Conservation (phyloP, 2,113 vertebrate species). For the Passer domesticus region DNA sequence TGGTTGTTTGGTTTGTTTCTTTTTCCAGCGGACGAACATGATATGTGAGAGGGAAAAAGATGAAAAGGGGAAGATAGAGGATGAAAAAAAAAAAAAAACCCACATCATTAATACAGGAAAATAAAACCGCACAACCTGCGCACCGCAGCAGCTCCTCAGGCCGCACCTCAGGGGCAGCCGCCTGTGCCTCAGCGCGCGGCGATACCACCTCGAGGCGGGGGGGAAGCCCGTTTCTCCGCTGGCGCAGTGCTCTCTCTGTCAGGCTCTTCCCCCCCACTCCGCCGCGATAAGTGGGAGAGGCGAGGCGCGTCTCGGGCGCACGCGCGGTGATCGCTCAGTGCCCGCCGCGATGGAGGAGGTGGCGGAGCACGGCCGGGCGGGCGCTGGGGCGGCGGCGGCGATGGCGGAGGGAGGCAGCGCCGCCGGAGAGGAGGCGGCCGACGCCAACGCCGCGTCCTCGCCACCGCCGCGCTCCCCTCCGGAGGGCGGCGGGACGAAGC, state of each 20-base stretch:
- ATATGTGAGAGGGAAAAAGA: neutral
- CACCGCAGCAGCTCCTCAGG: accelerated
- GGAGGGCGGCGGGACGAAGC: neutral
- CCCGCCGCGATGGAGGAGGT: neutral
- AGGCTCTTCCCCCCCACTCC: accelerated
- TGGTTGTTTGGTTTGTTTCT: too few species aligned
- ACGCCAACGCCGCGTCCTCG: neutral
- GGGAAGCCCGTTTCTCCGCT: accelerated
- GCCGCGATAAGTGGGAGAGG: neutral
- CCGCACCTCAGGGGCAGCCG: accelerated
- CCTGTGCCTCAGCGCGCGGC: accelerated
- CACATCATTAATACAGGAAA: neutral
- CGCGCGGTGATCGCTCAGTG: neutral
- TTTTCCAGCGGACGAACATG: neutral
- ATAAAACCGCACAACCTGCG: accelerated
- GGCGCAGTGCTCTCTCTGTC: accelerated
- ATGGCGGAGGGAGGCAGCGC: neutral
- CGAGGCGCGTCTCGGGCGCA: neutral
- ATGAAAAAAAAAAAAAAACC: too few species aligned
- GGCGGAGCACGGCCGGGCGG: neutral
- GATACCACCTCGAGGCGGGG: neutral
- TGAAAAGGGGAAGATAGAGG: neutral
- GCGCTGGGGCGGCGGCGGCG: neutral
- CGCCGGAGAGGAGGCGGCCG: neutral
- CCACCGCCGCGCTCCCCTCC: neutral